These are phyloP conservation scores for Drosophila algonquin DNA, from an alignment of 2,888 invertebrate species.

Conservation along the genomic window DNA sequence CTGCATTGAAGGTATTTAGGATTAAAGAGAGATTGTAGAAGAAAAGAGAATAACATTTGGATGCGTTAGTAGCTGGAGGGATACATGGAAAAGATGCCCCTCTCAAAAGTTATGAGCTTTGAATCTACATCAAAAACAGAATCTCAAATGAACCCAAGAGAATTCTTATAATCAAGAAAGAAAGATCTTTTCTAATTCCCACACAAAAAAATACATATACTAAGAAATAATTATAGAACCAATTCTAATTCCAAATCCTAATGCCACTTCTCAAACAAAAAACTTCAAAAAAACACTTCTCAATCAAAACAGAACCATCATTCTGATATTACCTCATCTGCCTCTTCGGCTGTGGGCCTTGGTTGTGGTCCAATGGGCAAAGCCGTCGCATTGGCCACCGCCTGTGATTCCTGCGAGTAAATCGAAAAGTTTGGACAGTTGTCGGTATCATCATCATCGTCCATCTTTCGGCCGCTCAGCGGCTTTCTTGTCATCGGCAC, in stretches of 20 bases:
- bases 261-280: slow-evolving; percentile 54
- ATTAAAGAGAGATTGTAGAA: slow-evolving; percentile 71
- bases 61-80: neutral
- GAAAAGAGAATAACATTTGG: slow-evolving; percentile 84
- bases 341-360: slow-evolving; percentile 33
- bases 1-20: slow-evolving; percentile 81
- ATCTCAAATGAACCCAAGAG: slow-evolving; percentile 17
- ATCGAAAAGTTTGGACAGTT: slow-evolving; percentile 94
- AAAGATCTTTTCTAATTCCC: neutral
- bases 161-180: neutral
- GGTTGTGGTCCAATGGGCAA: slow-evolving; percentile 45
- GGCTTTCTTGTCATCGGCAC: neutral
- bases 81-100: slow-evolving; percentile 84
- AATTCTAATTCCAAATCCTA: neutral
- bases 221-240: no score
- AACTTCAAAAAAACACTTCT: no score
- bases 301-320: neutral
- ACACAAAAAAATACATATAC: no score
- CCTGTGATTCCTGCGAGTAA: slow-evolving; percentile 92
- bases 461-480: slow-evolving; percentile 47
- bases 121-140: slow-evolving; percentile 36
- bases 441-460: slow-evolving; percentile 85
- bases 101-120: no score
- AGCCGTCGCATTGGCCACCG: slow-evolving; percentile 83
- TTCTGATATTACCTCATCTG: slow-evolving; percentile 76